A percentile compares a stretch with the other conserved stretches of the same genome.
Conservation (phyloP, 2,113 vertebrate genomes). For the Menura novaehollandiae region DNA sequence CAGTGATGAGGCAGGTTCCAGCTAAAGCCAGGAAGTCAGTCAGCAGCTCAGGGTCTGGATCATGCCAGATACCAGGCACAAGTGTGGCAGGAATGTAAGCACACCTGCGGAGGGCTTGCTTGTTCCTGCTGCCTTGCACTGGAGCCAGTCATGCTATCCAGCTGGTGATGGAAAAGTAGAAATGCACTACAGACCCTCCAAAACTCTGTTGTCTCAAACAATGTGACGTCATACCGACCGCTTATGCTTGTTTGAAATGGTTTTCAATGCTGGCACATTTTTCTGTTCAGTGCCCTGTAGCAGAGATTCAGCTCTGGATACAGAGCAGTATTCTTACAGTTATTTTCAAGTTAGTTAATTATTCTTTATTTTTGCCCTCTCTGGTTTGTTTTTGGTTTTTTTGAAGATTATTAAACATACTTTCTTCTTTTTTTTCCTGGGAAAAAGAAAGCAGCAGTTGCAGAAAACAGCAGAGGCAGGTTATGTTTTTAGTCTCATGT, state of each 20-base stretch:
- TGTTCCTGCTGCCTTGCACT: not conserved
- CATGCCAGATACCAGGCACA: not conserved
- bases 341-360: not conserved
- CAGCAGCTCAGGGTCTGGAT: not conserved
- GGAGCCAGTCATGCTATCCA: not conserved
- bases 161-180: not conserved
- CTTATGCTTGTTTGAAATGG: not conserved
- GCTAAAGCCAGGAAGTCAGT: not conserved
- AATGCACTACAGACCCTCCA: not conserved
- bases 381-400: not conserved
- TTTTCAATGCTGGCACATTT: fast-evolving
- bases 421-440: not conserved
- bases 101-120: not conserved
- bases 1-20: not conserved
- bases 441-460: not conserved
- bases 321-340: not conserved
- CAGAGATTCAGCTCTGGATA: not conserved
- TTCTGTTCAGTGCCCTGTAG: not conserved
- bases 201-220: not conserved
- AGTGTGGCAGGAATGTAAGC: not conserved
- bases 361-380: not conserved
- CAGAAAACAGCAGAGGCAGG: not conserved
- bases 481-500: not conserved
- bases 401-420: not conserved
- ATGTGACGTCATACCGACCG: fast-evolving